phyloP scores from a whole-genome alignment of 2,113 vertebrate species.

The Silurus asotus region DNA sequence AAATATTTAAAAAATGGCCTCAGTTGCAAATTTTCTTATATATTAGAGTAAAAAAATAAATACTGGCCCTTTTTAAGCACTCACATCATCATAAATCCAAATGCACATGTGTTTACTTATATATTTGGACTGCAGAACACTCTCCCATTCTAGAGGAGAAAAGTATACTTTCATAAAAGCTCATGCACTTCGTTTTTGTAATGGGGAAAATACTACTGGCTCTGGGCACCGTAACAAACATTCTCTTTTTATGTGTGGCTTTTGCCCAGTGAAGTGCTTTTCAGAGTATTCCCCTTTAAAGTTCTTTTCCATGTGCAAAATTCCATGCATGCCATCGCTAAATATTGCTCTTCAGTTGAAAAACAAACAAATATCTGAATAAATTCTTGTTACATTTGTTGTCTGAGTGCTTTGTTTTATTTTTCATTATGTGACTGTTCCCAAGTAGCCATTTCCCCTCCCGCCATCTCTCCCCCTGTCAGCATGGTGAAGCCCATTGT shows the following conservation, averaged over 20 bases:
- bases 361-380: slow-evolving; percentile 64
- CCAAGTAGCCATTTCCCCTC: slow-evolving; percentile 80
- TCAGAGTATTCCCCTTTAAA: slow-evolving; percentile 89
- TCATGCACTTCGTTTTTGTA: slow-evolving; percentile 57
- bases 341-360: slow-evolving; percentile 83
- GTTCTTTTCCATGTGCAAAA: slow-evolving; percentile 89
- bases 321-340: slow-evolving; percentile 91
- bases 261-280: slow-evolving; percentile 66
- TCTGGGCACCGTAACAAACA: slow-evolving; percentile 46
- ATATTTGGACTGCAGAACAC: slow-evolving; percentile 72
- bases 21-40: slow-evolving; percentile 56
- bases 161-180: slow-evolving; percentile 61
- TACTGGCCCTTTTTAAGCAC: slow-evolving; percentile 42
- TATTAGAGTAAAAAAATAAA: slow-evolving; percentile 27
- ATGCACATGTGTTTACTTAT: slow-evolving; percentile 55
- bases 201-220: slow-evolving; percentile 62
- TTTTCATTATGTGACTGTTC: slow-evolving; percentile 78
- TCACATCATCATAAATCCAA: slow-evolving; percentile 53
- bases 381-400: slow-evolving; percentile 89
- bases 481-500: slow-evolving; percentile 84
- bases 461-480: slow-evolving; percentile 80
- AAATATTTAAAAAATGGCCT: slow-evolving; percentile 63
- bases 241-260: slow-evolving; percentile 54
- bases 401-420: slow-evolving; percentile 83
- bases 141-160: slow-evolving; percentile 58